Conservation (phyloP, 2,888 invertebrate species). For the Drosophila flavopinicola region DNA sequence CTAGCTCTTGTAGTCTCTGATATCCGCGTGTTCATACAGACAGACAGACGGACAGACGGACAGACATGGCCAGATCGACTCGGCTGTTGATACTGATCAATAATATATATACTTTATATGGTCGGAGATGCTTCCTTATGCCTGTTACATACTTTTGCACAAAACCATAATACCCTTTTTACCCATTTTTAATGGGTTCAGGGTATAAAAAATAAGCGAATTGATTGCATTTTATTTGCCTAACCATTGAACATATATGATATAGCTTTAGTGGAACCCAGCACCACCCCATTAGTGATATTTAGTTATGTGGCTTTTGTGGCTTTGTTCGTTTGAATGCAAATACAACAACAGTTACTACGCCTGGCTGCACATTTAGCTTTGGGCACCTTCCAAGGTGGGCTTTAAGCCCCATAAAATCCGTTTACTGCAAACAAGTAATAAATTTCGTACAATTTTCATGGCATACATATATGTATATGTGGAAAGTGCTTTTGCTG, state of each 20-base stretch:
- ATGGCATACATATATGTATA: neutral
- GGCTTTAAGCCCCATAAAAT: slow-evolving; percentile 46
- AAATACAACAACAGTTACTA: slow-evolving; percentile 44
- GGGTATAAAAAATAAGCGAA: no score
- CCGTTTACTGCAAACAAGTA: slow-evolving; percentile 44
- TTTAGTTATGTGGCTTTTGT: slow-evolving; percentile 41
- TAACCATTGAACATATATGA: slow-evolving; percentile 12
- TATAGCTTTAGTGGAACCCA: slow-evolving; percentile 4
- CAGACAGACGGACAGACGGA: no score
- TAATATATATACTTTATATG: no score
- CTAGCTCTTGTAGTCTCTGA: no score
- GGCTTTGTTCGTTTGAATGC: slow-evolving; percentile 32
- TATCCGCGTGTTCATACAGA: no score
- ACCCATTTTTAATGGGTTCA: no score
- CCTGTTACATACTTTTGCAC: no score
- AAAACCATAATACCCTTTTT: no score
- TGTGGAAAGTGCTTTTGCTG: neutral
- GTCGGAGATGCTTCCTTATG: no score
- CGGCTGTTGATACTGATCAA: no score
- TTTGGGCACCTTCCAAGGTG: slow-evolving; percentile 2
- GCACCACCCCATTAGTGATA: slow-evolving; percentile 1
- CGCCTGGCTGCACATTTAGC: slow-evolving; percentile 13
- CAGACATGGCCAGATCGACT: no score
- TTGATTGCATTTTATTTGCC: slow-evolving; percentile 38
- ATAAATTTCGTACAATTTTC: slow-evolving; percentile 35